Conservation (phyloP, 1,140 invertebrate genomes). For the Lepidurus couesii region DNA sequence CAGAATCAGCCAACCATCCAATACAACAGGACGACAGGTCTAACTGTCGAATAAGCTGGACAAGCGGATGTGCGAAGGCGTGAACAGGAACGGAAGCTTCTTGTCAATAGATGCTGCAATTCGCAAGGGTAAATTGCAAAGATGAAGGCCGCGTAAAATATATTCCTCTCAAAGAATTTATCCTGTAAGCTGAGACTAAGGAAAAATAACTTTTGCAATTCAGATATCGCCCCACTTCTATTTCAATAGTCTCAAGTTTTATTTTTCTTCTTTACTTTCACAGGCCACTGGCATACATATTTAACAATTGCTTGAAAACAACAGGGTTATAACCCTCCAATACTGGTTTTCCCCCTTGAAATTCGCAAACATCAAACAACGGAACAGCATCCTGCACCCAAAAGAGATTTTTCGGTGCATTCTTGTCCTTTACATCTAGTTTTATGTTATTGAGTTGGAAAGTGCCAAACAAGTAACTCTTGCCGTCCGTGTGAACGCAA, state of each 20-base stretch:
- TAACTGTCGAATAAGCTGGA: too few species aligned
- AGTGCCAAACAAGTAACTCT: constrained; percentile 68
- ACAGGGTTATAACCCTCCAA: constrained; percentile 68
- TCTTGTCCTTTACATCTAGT: constrained; percentile 45
- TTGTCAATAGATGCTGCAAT: too few species aligned
- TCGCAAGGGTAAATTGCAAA: too few species aligned
- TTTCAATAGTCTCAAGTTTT: constrained; percentile 5
- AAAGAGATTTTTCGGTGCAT: constrained; percentile 65
- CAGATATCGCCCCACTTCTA: background rate
- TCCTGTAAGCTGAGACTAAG: too few species aligned
- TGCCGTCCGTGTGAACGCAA: constrained; percentile 67
- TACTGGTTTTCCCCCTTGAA: constrained; percentile 56
- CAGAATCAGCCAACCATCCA: too few species aligned
- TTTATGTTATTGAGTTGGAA: constrained; percentile 65
- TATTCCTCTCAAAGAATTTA: too few species aligned
- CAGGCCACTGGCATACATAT: constrained; percentile 63
- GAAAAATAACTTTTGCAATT: background rate
- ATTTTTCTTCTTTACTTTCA: constrained; percentile 1
- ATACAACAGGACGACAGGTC: too few species aligned
- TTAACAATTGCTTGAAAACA: constrained; percentile 67
- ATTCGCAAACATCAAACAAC: constrained; percentile 61
- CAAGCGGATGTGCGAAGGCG: too few species aligned
- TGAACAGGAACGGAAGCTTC: too few species aligned
- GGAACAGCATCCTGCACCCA: constrained; percentile 60
- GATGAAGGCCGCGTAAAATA: too few species aligned